A percentile compares a stretch with the other conserved stretches of the same genome.
phyloP scores from a whole-genome alignment of 2,113 vertebrate genomes.

The Mormoops blainvillei region DNA sequence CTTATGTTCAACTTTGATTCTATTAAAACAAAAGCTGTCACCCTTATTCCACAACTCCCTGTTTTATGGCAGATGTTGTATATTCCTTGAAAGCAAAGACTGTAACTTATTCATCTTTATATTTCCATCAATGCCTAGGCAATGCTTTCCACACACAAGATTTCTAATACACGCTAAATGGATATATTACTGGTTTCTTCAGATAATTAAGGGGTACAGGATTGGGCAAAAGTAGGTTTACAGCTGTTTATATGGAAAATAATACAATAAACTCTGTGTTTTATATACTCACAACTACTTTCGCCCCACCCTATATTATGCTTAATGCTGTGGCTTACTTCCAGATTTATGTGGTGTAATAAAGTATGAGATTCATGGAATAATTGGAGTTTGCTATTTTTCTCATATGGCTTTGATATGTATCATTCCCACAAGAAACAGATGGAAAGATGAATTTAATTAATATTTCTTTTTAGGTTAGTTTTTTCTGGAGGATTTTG shows the following conservation, averaged over 20 bases:
- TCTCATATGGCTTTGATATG: conserved; percentile 19
- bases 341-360: neutral
- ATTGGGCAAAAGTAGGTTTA: neutral
- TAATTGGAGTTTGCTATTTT: conserved; percentile 33
- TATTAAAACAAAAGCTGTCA: neutral
- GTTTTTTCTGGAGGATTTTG: conserved; percentile 8
- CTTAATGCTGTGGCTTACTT: neutral
- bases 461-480: neutral
- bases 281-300: neutral
- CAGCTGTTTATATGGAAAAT: neutral
- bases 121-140: neutral
- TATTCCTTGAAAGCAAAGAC: neutral
- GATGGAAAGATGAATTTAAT: conserved; percentile 20
- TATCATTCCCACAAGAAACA: neutral
- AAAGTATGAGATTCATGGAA: neutral
- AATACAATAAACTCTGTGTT: neutral
- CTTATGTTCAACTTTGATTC: neutral
- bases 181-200: neutral
- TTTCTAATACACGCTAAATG: neutral
- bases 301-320: neutral
- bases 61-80: neutral
- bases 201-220: neutral
- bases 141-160: neutral
- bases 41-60: neutral
- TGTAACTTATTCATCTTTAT: neutral